These are phyloP conservation scores for Tychaedon coryphoeus DNA, from an alignment of 2,113 vertebrate genomes.

Conservation along the genomic window DNA sequence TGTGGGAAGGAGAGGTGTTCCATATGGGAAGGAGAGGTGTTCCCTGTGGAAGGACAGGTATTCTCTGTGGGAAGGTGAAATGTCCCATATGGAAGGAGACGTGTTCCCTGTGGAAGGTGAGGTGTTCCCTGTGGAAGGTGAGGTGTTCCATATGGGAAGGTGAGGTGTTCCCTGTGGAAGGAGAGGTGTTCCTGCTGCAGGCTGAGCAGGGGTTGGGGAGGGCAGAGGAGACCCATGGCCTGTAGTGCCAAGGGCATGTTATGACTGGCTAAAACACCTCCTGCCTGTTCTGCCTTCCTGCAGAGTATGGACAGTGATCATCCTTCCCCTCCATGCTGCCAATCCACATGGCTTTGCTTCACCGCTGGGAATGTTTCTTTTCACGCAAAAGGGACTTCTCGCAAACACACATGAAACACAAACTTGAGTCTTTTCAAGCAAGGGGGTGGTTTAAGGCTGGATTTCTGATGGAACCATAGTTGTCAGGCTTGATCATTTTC, in stretches of 20 bases:
- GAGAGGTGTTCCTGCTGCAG: neutral
- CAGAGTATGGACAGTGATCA: fast-evolving
- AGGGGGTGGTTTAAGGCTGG: neutral
- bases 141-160: neutral
- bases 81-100: no score
- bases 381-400: neutral
- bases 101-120: neutral
- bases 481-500: neutral
- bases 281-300: neutral
- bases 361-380: neutral
- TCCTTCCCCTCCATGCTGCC: neutral
- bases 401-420: neutral
- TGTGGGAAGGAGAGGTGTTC: no score
- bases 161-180: neutral
- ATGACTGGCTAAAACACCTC: neutral
- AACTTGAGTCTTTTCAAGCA: fast-evolving
- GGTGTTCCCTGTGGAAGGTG: neutral
- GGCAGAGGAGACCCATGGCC: fast-evolving
- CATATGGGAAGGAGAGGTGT: neutral
- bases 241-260: neutral
- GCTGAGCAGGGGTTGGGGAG: neutral
- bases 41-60: neutral
- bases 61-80: no score
- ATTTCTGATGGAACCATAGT: neutral
- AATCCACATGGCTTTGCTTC: fast-evolving